Evolutionary conservation across 1,140 invertebrate species (phyloP).

Genomic region (Amphibalanus amphitrite): DNA sequence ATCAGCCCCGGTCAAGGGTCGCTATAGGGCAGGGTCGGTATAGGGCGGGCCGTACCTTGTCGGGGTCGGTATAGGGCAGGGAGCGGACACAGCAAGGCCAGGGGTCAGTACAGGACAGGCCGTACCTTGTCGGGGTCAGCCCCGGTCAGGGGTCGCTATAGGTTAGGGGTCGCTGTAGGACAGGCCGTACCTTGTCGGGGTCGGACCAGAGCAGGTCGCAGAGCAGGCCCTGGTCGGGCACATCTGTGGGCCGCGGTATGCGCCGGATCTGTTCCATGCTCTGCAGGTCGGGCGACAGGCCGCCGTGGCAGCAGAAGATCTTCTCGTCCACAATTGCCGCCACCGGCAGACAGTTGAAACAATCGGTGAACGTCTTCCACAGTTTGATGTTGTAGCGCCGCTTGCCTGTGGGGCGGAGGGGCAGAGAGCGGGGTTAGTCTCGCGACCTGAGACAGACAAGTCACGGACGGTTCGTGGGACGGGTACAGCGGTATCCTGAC

Average conservation of each 20-base stretch:
- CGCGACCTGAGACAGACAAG: too few relatives aligned
- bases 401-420: constrained; percentile 3
- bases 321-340: constrained; percentile 81
- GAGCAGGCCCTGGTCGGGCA: constrained; percentile 57
- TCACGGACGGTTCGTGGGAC: too few relatives aligned
- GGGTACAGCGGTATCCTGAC: too few relatives aligned
- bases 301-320: constrained; percentile 74
- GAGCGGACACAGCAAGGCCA: too few relatives aligned
- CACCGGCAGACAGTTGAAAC: constrained; percentile 95
- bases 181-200: not conserved
- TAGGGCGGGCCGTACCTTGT: too few relatives aligned
- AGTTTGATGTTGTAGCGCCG: constrained; percentile 91
- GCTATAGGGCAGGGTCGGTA: too few relatives aligned
- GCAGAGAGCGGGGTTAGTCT: too few relatives aligned
- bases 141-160: too few relatives aligned
- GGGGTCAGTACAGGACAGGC: too few relatives aligned
- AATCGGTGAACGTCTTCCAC: constrained; percentile 98
- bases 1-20: too few relatives aligned
- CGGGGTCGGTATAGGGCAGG: too few relatives aligned
- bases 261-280: constrained; percentile 15
- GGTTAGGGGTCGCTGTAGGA: too few relatives aligned
- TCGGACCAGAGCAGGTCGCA: constrained; percentile 40
- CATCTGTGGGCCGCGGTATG: constrained; percentile 56
- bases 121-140: not conserved
- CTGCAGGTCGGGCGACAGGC: constrained; percentile 55